These are phyloP conservation scores for Apis laboriosa DNA, from an alignment of 1,140 invertebrate genomes.

Conservation along the genomic window DNA sequence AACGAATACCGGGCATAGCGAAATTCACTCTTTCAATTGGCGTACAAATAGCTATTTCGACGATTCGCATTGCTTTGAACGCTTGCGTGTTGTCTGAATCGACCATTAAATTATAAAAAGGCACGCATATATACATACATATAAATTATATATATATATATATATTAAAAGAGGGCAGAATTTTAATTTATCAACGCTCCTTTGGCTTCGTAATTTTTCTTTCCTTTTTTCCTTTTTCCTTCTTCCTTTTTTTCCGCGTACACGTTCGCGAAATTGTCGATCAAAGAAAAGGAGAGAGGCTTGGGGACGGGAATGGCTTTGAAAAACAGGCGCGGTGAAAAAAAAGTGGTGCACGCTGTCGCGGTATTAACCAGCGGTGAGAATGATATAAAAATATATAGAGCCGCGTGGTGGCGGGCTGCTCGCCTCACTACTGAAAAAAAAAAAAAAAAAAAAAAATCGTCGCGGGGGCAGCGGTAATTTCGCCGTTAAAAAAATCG, in stretches of 20 bases:
- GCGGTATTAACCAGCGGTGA: conserved; percentile 10
- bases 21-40: background rate
- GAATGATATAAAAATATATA: conserved; percentile 16
- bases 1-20: background rate
- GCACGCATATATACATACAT: background rate
- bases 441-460: no score
- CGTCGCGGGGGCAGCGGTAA: background rate
- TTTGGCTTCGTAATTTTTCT: background rate
- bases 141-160: background rate
- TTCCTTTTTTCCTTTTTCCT: background rate
- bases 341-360: background rate
- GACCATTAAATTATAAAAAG: background rate
- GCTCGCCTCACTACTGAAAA: background rate
- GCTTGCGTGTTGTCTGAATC: background rate
- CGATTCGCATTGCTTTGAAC: background rate
- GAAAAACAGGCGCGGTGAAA: background rate
- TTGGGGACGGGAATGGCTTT: no score
- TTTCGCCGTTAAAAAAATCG: conserved; percentile 23
- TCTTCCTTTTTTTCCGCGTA: background rate
- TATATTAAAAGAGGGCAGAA: background rate
- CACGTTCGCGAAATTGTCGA: background rate
- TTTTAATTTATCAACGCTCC: background rate
- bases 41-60: conserved; percentile 16
- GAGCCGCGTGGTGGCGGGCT: background rate
- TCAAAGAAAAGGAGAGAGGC: background rate